Conservation (phyloP, 2,797 vertebrate genomes). For the Sebastiscus albofasciatus region DNA sequence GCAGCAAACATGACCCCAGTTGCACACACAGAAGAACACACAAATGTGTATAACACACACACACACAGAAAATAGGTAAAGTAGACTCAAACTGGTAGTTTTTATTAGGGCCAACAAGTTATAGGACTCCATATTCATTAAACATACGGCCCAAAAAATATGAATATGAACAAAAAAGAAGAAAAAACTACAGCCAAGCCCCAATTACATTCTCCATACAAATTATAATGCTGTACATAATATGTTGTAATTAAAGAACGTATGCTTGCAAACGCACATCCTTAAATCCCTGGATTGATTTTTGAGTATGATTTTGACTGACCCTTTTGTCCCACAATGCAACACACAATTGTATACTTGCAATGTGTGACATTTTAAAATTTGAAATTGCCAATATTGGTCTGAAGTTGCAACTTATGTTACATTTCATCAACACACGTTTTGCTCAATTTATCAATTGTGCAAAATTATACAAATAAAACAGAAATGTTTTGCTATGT, state of each 20-base stretch:
- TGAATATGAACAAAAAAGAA: no score
- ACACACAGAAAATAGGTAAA: neutral
- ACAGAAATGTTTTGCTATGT: neutral
- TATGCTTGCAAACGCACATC: neutral
- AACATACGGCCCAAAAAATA: neutral
- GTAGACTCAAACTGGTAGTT: no score
- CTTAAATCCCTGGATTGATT: neutral
- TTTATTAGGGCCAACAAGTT: neutral
- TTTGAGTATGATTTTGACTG: neutral
- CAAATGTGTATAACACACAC: neutral
- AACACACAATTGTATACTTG: neutral
- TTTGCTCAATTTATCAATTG: neutral
- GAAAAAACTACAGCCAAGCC: neutral
- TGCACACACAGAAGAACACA: neutral
- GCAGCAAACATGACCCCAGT: conserved; percentile 38
- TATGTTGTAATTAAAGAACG: neutral
- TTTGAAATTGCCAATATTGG: neutral
- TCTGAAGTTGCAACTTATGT: neutral
- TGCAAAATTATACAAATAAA: neutral
- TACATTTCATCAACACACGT: neutral
- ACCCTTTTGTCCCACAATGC: neutral
- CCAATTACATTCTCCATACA: no score
- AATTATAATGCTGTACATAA: no score
- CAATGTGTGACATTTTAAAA: neutral
- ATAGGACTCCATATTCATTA: neutral